These are phyloP conservation scores for Marronus borbonicus DNA, from an alignment of 2,888 invertebrate genomes.

Conservation along the genomic window DNA sequence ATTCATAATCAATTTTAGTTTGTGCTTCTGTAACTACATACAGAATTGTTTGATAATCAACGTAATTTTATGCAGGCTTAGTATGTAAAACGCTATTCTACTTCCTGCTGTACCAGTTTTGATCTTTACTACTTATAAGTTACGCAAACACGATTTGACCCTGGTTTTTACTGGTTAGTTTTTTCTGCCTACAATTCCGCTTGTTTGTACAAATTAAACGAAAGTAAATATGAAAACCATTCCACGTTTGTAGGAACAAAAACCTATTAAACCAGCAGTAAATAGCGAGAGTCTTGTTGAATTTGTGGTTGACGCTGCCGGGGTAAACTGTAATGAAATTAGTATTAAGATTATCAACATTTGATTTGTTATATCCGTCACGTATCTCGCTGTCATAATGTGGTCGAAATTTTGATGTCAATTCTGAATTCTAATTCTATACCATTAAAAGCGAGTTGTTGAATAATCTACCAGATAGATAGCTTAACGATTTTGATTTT, in stretches of 20 bases:
- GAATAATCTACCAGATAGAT: too few species aligned
- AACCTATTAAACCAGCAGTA: background rate
- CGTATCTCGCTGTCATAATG: too few species aligned
- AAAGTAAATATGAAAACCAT: background rate
- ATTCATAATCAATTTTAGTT: too few species aligned
- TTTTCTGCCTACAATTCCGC: constrained; percentile 19
- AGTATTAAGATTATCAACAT: too few species aligned
- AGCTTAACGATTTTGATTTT: too few species aligned
- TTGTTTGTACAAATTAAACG: constrained; percentile 19
- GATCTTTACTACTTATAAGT: background rate
- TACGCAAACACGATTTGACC: constrained; percentile 31
- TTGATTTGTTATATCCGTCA: too few species aligned
- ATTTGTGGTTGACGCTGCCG: too few species aligned
- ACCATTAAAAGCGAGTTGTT: too few species aligned
- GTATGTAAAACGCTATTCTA: background rate
- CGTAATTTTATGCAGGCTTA: background rate
- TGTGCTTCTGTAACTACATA: too few species aligned
- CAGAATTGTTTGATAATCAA: background rate
- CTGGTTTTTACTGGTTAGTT: constrained; percentile 29
- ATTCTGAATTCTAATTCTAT: too few species aligned
- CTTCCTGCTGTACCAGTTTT: constrained; percentile 43
- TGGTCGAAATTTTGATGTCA: too few species aligned
- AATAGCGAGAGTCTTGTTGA: background rate
- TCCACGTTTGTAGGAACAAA: background rate
- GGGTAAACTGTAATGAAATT: too few species aligned